phyloP scores from a whole-genome alignment of 2,797 vertebrate species.

The Cyprinodon diabolis region DNA sequence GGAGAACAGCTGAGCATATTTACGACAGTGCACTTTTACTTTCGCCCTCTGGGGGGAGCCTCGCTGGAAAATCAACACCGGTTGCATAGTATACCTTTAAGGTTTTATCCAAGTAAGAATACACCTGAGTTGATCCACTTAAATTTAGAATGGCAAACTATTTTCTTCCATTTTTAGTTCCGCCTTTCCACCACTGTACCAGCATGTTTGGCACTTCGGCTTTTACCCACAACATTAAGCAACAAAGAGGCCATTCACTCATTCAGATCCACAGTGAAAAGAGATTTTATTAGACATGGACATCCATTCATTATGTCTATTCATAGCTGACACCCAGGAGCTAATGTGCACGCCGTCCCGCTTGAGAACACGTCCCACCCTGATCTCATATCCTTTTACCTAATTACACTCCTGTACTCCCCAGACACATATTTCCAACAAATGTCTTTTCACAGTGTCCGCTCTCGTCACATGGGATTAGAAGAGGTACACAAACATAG shows the following conservation, averaged over 20 bases:
- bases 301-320: conserved; percentile 65
- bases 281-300: conserved; percentile 39
- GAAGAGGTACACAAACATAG: conserved; percentile 24
- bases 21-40: too few relatives aligned
- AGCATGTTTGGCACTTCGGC: too few relatives aligned
- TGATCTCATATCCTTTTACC: conserved; percentile 47
- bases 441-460: conserved; percentile 42
- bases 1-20: too few relatives aligned
- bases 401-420: conserved; percentile 47
- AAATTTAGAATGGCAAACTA: too few relatives aligned
- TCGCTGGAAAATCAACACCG: too few relatives aligned
- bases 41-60: too few relatives aligned
- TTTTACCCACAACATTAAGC: too few relatives aligned
- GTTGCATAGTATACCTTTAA: too few relatives aligned
- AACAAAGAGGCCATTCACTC: not conserved
- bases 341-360: conserved; percentile 41
- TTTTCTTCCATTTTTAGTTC: too few relatives aligned
- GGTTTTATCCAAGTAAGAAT: too few relatives aligned
- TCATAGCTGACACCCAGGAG: conserved; percentile 58
- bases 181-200: too few relatives aligned
- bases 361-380: conserved; percentile 7
- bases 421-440: conserved; percentile 34
- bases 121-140: too few relatives aligned
- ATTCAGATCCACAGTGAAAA: conserved; percentile 20
- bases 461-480: conserved; percentile 13